Evolutionary conservation across 1,140 invertebrate genomes (phyloP).

Genomic region (Drosophila parabipectinata): DNA sequence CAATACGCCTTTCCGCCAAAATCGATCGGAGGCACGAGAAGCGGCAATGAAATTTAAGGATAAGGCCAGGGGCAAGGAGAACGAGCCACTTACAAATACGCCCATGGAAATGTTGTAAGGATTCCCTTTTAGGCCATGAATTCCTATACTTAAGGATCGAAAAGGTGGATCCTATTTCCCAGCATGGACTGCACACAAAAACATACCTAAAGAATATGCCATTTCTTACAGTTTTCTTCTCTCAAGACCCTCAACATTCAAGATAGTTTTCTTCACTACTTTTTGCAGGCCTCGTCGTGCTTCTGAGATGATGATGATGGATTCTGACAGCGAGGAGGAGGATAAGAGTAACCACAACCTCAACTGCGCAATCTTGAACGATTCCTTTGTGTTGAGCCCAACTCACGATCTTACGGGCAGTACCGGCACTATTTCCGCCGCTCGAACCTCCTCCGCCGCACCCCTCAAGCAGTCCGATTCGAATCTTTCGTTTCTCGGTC

Average conservation of each 20-base stretch:
- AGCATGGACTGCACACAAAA: neutral
- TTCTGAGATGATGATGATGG: slow-evolving; percentile 64
- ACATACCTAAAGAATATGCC: neutral
- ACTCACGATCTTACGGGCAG: slow-evolving; percentile 53
- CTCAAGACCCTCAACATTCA: neutral
- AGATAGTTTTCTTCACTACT: neutral
- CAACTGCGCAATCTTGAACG: slow-evolving; percentile 80
- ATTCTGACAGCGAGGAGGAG: slow-evolving; percentile 79
- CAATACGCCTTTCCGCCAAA: slow-evolving; percentile 57
- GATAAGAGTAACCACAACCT: slow-evolving; percentile 68
- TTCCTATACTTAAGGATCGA: neutral
- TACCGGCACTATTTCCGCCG: slow-evolving; percentile 14
- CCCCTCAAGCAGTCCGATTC: slow-evolving; percentile 37
- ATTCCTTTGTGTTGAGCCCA: slow-evolving; percentile 79
- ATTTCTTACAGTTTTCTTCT: neutral
- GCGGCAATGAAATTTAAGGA: slow-evolving; percentile 2
- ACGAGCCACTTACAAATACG: slow-evolving; percentile 6
- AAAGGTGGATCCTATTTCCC: neutral
- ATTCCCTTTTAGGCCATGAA: neutral
- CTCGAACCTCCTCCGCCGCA: slow-evolving; percentile 4
- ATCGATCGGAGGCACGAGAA: slow-evolving; percentile 23
- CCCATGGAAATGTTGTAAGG: slow-evolving; percentile 24
- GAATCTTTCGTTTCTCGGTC: slow-evolving; percentile 65
- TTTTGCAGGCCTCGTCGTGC: slow-evolving; percentile 62
- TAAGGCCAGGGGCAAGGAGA: slow-evolving; percentile 20